Percentiles rank a stretch among this genome's conserved stretches.
These are phyloP conservation scores for Oscheius myriophilus DNA, from an alignment of 2,888 invertebrate species.

Conservation along the genomic window DNA sequence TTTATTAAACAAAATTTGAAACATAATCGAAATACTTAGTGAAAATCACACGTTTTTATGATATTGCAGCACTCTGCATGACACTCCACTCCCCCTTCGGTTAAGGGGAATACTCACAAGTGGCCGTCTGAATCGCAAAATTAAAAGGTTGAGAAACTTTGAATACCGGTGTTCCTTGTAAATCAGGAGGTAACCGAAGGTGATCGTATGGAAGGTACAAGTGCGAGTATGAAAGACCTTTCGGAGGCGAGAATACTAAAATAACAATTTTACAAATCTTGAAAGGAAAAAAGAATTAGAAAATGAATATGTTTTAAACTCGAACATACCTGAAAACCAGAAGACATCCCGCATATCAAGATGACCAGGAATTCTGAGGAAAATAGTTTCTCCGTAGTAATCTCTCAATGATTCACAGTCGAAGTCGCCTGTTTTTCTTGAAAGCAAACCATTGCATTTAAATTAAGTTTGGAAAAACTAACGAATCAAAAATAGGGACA, in stretches of 20 bases:
- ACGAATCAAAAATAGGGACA: conserved; percentile 66
- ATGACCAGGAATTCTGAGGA: conserved; percentile 64
- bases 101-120: conserved; percentile 24
- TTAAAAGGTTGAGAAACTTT: neutral
- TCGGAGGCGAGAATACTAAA: conserved; percentile 65
- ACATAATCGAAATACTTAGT: conserved; percentile 1
- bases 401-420: conserved; percentile 67
- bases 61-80: conserved; percentile 15
- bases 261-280: too few relatives aligned
- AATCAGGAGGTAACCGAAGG: conserved; percentile 66
- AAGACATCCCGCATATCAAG: conserved; percentile 60
- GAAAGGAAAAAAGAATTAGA: conserved; percentile 15
- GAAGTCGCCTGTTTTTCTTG: conserved; percentile 50
- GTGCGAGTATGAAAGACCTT: conserved; percentile 64
- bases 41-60: conserved; percentile 22
- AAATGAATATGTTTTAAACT: neutral
- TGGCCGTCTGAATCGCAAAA: conserved; percentile 12
- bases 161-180: conserved; percentile 58
- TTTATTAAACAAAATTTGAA: too few relatives aligned
- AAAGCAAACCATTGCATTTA: conserved; percentile 19
- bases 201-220: conserved; percentile 68
- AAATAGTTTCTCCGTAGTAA: conserved; percentile 64
- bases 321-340: conserved; percentile 47
- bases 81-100: neutral
- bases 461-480: neutral